A percentile compares a stretch with the other conserved stretches of the same genome.
Conservation (phyloP, 30 jellyfish, hydroid and myxozoan genomes). For the Hydractinia echinata region DNA sequence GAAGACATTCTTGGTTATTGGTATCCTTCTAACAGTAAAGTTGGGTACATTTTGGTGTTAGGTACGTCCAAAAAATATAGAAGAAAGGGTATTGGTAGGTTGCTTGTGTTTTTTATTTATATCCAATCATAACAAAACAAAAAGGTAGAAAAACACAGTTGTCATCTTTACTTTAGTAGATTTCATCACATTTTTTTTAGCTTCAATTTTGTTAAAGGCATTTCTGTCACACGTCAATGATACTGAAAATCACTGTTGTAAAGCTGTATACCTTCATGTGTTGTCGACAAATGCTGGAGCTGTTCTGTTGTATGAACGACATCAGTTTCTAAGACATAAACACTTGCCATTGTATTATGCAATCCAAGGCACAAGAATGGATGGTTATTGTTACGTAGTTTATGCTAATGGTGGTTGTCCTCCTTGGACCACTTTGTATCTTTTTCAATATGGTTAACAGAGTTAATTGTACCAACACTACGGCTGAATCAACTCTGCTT, state of each 20-base stretch:
- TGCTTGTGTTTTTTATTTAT: neutral
- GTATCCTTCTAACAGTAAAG: conserved; percentile 81
- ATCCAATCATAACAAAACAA: neutral
- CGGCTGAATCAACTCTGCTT: too few relatives aligned
- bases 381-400: conserved; percentile 78
- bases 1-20: conserved; percentile 83
- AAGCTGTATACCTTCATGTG: conserved; percentile 93
- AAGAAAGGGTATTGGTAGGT: conserved; percentile 88
- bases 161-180: too few relatives aligned
- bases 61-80: conserved; percentile 87
- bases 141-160: neutral
- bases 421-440: conserved; percentile 89
- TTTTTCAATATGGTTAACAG: conserved; percentile 21
- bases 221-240: conserved; percentile 60
- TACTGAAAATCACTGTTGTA: conserved; percentile 50
- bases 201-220: conserved; percentile 69
- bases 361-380: conserved; percentile 67
- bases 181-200: conserved; percentile 31
- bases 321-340: conserved; percentile 60
- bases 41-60: conserved; percentile 84
- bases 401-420: conserved; percentile 88
- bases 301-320: conserved; percentile 67
- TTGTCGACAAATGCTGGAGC: conserved; percentile 78
- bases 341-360: conserved; percentile 62
- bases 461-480: too few relatives aligned